These are phyloP conservation scores for Amphiprion percula DNA, from an alignment of 2,113 vertebrate species.

Conservation along the genomic window DNA sequence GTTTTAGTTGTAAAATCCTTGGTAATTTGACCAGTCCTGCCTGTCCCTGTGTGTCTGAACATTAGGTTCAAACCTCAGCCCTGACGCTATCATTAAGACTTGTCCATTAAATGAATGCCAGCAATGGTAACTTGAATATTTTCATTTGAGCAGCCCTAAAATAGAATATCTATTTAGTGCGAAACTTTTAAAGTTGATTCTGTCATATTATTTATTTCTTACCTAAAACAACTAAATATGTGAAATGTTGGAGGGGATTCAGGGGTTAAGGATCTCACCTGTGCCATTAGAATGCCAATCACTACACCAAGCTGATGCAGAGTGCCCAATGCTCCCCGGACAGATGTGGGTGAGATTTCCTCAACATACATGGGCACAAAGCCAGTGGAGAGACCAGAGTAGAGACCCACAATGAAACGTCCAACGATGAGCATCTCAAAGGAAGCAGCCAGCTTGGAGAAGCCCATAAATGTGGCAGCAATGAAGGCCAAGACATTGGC, in stretches of 20 bases:
- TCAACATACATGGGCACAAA: constrained; percentile 97
- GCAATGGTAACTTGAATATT: too few relatives aligned
- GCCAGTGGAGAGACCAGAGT: constrained; percentile 94
- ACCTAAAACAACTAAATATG: background rate
- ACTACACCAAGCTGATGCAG: constrained; percentile 96
- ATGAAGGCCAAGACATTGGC: constrained; percentile 90
- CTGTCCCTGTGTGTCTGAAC: too few relatives aligned
- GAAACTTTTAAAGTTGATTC: too few relatives aligned
- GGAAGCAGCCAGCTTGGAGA: constrained; percentile 92
- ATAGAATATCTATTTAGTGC: too few relatives aligned
- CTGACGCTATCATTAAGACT: too few relatives aligned
- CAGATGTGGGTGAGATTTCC: constrained; percentile 92
- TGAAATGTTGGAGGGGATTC: background rate
- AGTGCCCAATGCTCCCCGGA: constrained; percentile 93
- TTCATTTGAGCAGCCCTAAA: too few relatives aligned
- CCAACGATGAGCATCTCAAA: constrained; percentile 96
- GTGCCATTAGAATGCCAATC: constrained; percentile 93
- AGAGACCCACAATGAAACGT: constrained; percentile 92
- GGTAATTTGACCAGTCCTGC: too few relatives aligned
- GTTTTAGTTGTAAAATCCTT: too few relatives aligned
- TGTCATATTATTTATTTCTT: too few relatives aligned
- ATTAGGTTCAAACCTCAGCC: too few relatives aligned
- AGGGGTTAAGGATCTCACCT: constrained; percentile 81
- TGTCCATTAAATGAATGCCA: too few relatives aligned
- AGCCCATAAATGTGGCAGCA: constrained; percentile 91